These are phyloP conservation scores for Drosophila parabipectinata DNA, from an alignment of 1,140 invertebrate genomes.

Conservation along the genomic window DNA sequence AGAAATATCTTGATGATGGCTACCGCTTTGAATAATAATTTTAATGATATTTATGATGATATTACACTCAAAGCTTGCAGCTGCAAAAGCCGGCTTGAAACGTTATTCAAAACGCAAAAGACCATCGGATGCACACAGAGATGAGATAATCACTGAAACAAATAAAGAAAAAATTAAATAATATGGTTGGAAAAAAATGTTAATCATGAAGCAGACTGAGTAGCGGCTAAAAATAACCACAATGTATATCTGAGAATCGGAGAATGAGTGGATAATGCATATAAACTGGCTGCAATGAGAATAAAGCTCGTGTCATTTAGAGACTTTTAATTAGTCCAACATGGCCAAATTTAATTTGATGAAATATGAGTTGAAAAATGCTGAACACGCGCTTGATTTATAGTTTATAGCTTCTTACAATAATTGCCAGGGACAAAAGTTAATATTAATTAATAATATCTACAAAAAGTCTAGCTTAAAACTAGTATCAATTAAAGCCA, in stretches of 20 bases:
- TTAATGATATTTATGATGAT: conserved; percentile 9
- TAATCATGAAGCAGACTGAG: conserved; percentile 30
- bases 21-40: too few species aligned
- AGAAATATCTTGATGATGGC: too few species aligned
- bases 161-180: conserved; percentile 12
- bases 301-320: conserved; percentile 36
- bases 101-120: conserved; percentile 32
- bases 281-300: background rate
- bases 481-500: conserved; percentile 35
- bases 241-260: conserved; percentile 8
- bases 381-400: background rate
- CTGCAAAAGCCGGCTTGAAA: conserved; percentile 14
- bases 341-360: conserved; percentile 32
- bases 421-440: background rate
- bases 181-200: conserved; percentile 28
- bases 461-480: background rate
- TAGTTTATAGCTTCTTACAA: background rate
- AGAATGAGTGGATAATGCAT: conserved; percentile 40
- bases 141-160: conserved; percentile 69
- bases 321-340: conserved; percentile 42
- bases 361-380: conserved; percentile 18
- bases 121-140: conserved; percentile 66
- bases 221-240: conserved; percentile 34
- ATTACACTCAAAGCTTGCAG: background rate
- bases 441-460: background rate